A percentile compares a stretch with the other conserved stretches of the same genome.
Conservation (phyloP, 2,113 vertebrate genomes). For the Syngnathoides biaculeatus region DNA sequence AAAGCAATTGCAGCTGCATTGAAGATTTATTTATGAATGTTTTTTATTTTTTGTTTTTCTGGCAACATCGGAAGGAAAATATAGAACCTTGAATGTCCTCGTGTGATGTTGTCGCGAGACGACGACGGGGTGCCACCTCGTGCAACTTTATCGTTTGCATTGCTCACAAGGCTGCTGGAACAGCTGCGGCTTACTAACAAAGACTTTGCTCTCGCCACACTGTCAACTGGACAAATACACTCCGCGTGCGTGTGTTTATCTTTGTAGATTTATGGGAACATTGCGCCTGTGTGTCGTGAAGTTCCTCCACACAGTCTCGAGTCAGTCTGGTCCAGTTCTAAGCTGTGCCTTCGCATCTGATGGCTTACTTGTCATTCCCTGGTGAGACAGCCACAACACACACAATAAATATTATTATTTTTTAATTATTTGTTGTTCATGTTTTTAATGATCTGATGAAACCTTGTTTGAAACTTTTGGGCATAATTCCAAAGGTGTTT, state of each 20-base stretch:
- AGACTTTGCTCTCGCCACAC: constrained; percentile 12
- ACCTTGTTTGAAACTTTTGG: too few species aligned
- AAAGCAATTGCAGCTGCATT: too few species aligned
- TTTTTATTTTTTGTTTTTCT: too few species aligned
- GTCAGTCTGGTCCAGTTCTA: constrained; percentile 82
- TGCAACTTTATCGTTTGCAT: constrained; percentile 6
- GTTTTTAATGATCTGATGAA: too few species aligned
- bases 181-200: constrained; percentile 21
- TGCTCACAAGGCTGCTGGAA: constrained; percentile 41
- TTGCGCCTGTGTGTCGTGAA: constrained; percentile 63
- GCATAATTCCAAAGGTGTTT: too few species aligned
- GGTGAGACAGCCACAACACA: constrained; percentile 68
- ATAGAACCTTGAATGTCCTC: not conserved
- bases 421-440: too few species aligned
- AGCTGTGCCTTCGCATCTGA: constrained; percentile 84
- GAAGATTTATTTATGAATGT: too few species aligned
- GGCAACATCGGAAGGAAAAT: not conserved
- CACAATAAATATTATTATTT: too few species aligned
- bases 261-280: constrained; percentile 1
- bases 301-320: constrained; percentile 70
- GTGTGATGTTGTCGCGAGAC: constrained; percentile 5
- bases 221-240: not conserved
- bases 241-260: constrained; percentile 6
- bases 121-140: not conserved
- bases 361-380: constrained; percentile 80